Base-by-base conservation (phyloP, 30 jellyfish, hydroid and myxozoan genomes). In the Clytia hemisphaerica region DNA sequence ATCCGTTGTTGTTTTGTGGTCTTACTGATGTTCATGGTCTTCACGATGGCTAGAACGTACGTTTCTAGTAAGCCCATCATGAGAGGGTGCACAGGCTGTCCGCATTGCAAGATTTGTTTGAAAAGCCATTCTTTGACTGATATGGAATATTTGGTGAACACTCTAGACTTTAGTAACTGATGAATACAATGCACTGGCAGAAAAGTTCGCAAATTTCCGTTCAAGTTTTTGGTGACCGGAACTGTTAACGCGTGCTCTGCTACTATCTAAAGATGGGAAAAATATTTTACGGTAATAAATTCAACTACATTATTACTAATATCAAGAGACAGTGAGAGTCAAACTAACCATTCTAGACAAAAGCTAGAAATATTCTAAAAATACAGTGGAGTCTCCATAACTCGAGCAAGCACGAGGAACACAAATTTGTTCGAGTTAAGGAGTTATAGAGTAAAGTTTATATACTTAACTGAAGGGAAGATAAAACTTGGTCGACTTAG, bases 151-250 rank as follows among this genome's bases (percentile, higher is more conserved):
- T 90, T 90, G 48, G 96, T 82, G 73, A 90, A 90, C 26, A 80
- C 95, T 64, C 95, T 71, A 0, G 98, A 90, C 59, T 90, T 82
- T 83, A 90, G 66, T 32, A 90, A 92, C 69, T 90, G 98, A 60
- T 81, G 98, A 30, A 90, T 93, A 44, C 98, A 90, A 44, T 90
- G 98, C n/a, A 90, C 94, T 6, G 98, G 98, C 25, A 90, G 95
- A 47, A 78, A 90, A 15, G 95, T 95, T 32, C 87, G 35, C 19
- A 61, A 64, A 22, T 65, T 55, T 36, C 75, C 92, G 57, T 59
- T 82, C 37, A 90, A 64, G 45, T 71, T 68, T 58, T 69, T 71
- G 14, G 98, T 90, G 26, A 90, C 93, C 4, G 94, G 80, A 51
- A 90, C 98, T n/a, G 95, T 82, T 58, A 90, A 66, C 2, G 92